Conservation (phyloP, 1,140 invertebrate genomes). For the Sogatella furcifera region DNA sequence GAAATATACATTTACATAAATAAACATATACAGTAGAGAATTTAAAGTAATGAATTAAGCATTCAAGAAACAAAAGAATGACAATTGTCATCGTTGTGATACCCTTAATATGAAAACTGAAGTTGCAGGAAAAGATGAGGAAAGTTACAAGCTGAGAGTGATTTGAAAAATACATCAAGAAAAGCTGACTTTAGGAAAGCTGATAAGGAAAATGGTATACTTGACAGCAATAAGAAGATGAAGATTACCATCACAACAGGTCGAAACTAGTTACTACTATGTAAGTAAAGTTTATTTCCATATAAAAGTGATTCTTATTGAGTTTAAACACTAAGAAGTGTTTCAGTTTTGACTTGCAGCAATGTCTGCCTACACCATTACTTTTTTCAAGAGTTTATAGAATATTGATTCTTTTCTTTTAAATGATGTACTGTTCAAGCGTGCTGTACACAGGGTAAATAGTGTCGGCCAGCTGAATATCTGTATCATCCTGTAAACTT, state of each 20-base stretch:
- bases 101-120: conserved; percentile 12
- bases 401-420: no score
- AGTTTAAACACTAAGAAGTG: no score
- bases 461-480: no score
- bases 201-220: conserved; percentile 7
- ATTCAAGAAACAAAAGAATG: conserved; percentile 16
- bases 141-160: not conserved
- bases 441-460: no score
- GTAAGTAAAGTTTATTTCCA: no score
- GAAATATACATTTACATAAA: no score
- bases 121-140: conserved; percentile 3
- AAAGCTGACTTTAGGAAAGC: conserved; percentile 10
- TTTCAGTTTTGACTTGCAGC: conserved; percentile 29
- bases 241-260: no score
- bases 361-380: conserved; percentile 27
- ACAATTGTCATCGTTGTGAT: conserved; percentile 19
- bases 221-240: conserved; percentile 9
- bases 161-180: conserved; percentile 5
- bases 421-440: no score
- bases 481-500: no score
- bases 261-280: no score
- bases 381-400: conserved; percentile 24
- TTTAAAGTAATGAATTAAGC: conserved; percentile 13
- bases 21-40: conserved; percentile 1
- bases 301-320: no score